Evolutionary conservation across 2,888 invertebrate genomes (phyloP).

Genomic region (Caenorhabditis uteleia): DNA sequence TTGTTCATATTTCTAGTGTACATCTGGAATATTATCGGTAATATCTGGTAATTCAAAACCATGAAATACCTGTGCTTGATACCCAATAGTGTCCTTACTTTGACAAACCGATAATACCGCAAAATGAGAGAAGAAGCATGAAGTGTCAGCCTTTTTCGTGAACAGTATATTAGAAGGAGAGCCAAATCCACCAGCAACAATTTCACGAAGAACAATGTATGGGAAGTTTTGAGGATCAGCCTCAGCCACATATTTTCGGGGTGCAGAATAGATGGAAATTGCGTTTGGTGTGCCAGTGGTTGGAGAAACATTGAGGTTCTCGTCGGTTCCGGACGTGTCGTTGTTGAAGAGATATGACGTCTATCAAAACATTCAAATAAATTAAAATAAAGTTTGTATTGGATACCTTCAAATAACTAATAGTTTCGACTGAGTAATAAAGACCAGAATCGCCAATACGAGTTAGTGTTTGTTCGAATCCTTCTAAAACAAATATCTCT

Average conservation of each 20-base stretch:
- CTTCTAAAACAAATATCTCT: constrained; percentile 3
- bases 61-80: constrained; percentile 17
- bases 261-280: constrained; percentile 11
- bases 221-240: constrained; percentile 17
- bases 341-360: constrained; percentile 23
- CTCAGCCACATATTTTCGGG: neutral
- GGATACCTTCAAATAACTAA: constrained; percentile 18
- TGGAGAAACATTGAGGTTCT: constrained; percentile 7
- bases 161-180: constrained; percentile 3
- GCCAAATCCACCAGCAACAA: constrained; percentile 3
- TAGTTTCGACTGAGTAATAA: constrained; percentile 10
- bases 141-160: constrained; percentile 2
- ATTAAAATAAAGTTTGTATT: neutral
- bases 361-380: constrained; percentile 6
- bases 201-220: constrained; percentile 11
- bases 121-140: constrained; percentile 18
- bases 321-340: constrained; percentile 6
- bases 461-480: neutral
- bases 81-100: constrained; percentile 11
- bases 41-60: neutral
- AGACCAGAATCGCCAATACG: neutral
- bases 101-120: constrained; percentile 11
- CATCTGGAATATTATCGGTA: constrained; percentile 8
- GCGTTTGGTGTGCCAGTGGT: neutral
- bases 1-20: constrained; percentile 4